Conservation (phyloP, 2,888 invertebrate species). For the Noctua janthe region DNA sequence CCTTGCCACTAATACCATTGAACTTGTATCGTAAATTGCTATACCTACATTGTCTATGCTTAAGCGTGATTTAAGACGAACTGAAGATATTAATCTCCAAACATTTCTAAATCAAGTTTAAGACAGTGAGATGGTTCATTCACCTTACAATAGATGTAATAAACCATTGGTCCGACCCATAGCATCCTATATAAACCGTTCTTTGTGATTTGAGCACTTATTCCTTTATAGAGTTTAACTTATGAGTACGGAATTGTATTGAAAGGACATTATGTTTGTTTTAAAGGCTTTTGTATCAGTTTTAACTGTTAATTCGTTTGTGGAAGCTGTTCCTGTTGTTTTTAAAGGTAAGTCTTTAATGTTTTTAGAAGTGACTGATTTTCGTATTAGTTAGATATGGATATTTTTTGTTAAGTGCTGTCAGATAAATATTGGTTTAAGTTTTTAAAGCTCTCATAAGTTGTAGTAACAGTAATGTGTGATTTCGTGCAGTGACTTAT, state of each 20-base stretch:
- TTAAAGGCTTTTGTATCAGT: conserved; percentile 53
- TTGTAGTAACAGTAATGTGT: not conserved
- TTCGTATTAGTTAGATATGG: not conserved
- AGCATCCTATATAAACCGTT: conserved; percentile 69
- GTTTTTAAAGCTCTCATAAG: not conserved
- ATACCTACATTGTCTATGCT: conserved; percentile 47
- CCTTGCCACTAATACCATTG: conserved; percentile 52
- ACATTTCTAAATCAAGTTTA: conserved; percentile 66
- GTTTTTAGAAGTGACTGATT: not conserved
- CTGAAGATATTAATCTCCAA: conserved; percentile 60
- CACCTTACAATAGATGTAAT: conserved; percentile 61
- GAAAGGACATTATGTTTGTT: conserved; percentile 59
- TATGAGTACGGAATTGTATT: conserved; percentile 50
- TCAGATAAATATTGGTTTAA: not conserved
- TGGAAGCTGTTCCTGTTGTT: conserved; percentile 73
- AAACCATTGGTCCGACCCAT: conserved; percentile 62
- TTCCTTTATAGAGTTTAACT: conserved; percentile 58
- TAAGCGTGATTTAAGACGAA: conserved; percentile 62
- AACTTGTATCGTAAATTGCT: conserved; percentile 45
- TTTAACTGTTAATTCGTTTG: conserved; percentile 54
- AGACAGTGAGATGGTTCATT: conserved; percentile 66
- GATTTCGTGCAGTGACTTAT: not conserved
- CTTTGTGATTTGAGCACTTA: conserved; percentile 61
- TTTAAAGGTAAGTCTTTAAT: conserved; percentile 75
- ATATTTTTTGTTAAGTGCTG: not conserved